These are phyloP conservation scores for Phortica magna DNA, from an alignment of 2,888 invertebrate genomes.

Conservation along the genomic window DNA sequence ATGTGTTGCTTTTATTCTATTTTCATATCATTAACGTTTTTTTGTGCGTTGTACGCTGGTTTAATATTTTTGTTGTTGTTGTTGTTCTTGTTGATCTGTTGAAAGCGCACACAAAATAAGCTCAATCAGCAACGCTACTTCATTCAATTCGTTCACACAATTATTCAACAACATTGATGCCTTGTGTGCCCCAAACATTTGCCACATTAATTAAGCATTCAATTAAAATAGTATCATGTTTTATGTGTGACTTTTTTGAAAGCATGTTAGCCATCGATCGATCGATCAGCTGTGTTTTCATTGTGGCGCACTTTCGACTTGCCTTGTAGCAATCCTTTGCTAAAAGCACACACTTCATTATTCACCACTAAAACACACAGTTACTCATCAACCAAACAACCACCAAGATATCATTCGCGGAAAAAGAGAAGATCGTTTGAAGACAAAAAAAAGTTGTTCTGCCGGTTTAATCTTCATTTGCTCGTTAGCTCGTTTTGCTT, in stretches of 20 bases:
- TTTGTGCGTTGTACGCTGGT: too few relatives aligned
- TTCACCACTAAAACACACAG: neutral
- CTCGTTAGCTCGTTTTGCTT: slow-evolving; percentile 39
- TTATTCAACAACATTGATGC: too few relatives aligned
- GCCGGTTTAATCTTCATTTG: slow-evolving; percentile 67
- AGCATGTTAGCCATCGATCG: too few relatives aligned
- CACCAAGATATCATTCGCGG: slow-evolving; percentile 23
- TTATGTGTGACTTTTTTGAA: neutral
- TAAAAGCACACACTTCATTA: neutral
- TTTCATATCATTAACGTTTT: slow-evolving; percentile 5
- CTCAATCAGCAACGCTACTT: too few relatives aligned
- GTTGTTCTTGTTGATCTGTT: too few relatives aligned
- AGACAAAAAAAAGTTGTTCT: slow-evolving; percentile 58
- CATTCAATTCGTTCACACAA: too few relatives aligned
- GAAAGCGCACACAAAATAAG: too few relatives aligned
- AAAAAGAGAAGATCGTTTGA: slow-evolving; percentile 29
- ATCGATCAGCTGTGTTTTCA: neutral
- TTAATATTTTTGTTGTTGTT: too few relatives aligned
- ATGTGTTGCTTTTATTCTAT: slow-evolving; percentile 9
- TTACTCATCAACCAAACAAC: neutral
- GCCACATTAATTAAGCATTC: slow-evolving; percentile 20
- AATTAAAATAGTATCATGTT: slow-evolving; percentile 15
- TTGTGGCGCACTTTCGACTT: neutral
- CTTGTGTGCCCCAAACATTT: too few relatives aligned
- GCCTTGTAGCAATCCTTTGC: slow-evolving; percentile 6